Percentiles rank a stretch among this genome's conserved stretches.
Conservation (phyloP, 1,140 invertebrate genomes). For the Scaptodrosophila lebanonensis region DNA sequence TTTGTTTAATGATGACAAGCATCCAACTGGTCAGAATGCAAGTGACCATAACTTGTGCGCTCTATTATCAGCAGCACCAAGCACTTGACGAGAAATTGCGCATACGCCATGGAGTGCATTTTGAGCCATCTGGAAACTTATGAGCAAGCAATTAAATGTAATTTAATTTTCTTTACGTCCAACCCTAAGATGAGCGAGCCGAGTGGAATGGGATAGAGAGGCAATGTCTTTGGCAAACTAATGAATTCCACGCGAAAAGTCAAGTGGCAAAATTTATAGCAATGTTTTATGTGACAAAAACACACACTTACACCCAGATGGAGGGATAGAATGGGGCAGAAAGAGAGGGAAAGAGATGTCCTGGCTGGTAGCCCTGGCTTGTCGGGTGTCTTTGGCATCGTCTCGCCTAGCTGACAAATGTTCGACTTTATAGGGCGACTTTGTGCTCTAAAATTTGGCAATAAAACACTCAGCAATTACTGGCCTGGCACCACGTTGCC, state of each 20-base stretch:
- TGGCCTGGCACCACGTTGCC: slow-evolving; percentile 14
- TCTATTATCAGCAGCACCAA: slow-evolving; percentile 53
- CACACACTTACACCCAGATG: neutral
- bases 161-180: slow-evolving; percentile 60
- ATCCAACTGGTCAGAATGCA: slow-evolving; percentile 19
- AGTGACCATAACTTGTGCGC: slow-evolving; percentile 9
- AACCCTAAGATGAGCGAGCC: slow-evolving; percentile 28
- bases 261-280: slow-evolving; percentile 48
- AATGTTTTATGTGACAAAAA: slow-evolving; percentile 3
- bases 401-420: slow-evolving; percentile 57
- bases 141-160: slow-evolving; percentile 71
- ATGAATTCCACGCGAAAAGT: slow-evolving; percentile 64
- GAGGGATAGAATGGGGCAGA: neutral
- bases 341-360: neutral
- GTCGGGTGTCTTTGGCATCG: no score
- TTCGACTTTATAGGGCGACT: slow-evolving; percentile 67
- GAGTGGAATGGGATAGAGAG: no score
- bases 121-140: slow-evolving; percentile 45
- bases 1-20: slow-evolving; percentile 61
- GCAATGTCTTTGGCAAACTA: slow-evolving; percentile 34
- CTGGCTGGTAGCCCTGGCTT: no score
- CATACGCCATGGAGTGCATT: slow-evolving; percentile 12
- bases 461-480: slow-evolving; percentile 74
- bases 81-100: slow-evolving; percentile 29
- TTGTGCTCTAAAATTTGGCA: slow-evolving; percentile 65